Conservation (phyloP, 92 coral and sea anemone genomes). For the Isaurus tuberculatus region DNA sequence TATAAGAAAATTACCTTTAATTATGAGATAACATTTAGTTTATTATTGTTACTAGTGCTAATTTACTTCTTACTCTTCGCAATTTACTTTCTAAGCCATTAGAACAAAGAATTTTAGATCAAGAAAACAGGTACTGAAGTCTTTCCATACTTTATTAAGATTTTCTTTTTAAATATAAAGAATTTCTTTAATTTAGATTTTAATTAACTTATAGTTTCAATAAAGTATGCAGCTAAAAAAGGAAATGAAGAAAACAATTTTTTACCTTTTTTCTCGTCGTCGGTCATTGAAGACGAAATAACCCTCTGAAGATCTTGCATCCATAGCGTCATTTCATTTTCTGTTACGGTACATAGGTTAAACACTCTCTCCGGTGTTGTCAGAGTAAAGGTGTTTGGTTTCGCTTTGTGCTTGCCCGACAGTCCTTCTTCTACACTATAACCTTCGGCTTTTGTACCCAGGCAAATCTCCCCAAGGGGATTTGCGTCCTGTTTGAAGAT, state of each 20-base stretch:
- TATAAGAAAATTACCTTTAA: too few species aligned
- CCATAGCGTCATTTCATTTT: slow-evolving; percentile 92
- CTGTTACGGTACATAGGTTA: slow-evolving; percentile 81
- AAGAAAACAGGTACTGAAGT: too few species aligned
- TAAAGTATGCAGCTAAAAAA: background rate
- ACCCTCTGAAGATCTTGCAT: slow-evolving; percentile 67
- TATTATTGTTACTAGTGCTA: too few species aligned
- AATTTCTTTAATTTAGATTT: background rate
- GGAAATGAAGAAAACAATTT: background rate
- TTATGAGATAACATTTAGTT: too few species aligned
- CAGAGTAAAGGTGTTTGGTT: slow-evolving; percentile 80
- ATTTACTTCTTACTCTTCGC: too few species aligned
- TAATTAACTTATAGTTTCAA: background rate
- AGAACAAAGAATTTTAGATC: too few species aligned
- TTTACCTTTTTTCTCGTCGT: slow-evolving; percentile 81
- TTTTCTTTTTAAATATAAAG: background rate
- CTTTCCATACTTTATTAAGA: background rate
- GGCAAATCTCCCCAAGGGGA: slow-evolving; percentile 85
- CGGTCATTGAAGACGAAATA: slow-evolving; percentile 70
- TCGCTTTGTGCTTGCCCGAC: slow-evolving; percentile 50
- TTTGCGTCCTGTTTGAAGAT: slow-evolving; percentile 78
- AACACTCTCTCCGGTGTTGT: slow-evolving; percentile 76
- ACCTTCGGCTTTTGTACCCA: slow-evolving; percentile 86
- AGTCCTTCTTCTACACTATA: slow-evolving; percentile 72
- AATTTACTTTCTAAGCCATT: too few species aligned